Evolutionary conservation across 2,797 vertebrate genomes (phyloP), one percentile per base, ranked within the genome.

Genomic region (Falco cherrug): DNA sequence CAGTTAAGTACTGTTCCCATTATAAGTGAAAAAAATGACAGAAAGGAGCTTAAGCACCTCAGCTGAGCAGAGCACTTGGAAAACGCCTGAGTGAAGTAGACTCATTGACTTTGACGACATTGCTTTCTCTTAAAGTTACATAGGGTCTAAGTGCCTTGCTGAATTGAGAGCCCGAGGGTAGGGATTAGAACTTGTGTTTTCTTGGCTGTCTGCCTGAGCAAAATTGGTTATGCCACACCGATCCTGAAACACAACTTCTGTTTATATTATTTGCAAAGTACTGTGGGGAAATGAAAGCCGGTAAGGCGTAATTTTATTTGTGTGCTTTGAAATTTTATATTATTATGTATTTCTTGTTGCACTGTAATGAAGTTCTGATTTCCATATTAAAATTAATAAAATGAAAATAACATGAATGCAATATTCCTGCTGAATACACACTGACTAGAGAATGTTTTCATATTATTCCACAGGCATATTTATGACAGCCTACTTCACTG

Each of bases 311-410:
- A 94, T 96, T 97, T 96, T 81, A 95, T 96, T 97, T 89, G 87
- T 95, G n/a, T 63, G 75, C 92, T 92, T 81, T 88, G 93, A 95
- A 94, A 94, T 89, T 75, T 92, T 86, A 39, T 94, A 78, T 95
- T 93, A 94, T 95, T 86, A 84, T 73, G 92, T 81, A 63, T 91
- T 95, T 92, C 79, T 97, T 91, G 18, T 71, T 91, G 92, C 65
- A 81, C 47, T 81, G 61, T 92, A 93, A 96, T 94, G 87, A 96
- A 96, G 41, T 8, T 65, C 87, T 83, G 82, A 92, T 97, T 97
- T 97, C 82, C 95, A 94, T 95, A 96, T 85, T 93, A 94, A 95
- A 95, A 97, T 96, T 97, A 97, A 97, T 97, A 89, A 96, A 95
- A 95, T 91, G 81, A 92, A 94, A 97, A 92, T 91, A 89, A 77